Percentiles rank a stretch among this genome's conserved stretches.
Conservation (phyloP, 1,140 invertebrate species). For the Ridgeia piscesae region DNA sequence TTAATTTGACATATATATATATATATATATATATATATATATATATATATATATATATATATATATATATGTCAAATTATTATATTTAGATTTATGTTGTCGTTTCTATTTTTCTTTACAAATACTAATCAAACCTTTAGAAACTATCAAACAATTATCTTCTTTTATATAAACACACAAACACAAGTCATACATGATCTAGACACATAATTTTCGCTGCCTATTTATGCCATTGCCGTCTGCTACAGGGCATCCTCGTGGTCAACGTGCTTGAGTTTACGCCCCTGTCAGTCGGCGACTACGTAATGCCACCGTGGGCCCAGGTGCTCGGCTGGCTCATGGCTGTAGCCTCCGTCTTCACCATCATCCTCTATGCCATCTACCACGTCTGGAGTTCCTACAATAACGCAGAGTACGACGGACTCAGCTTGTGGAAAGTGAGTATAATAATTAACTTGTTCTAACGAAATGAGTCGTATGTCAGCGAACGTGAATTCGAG, state of each 20-base stretch:
- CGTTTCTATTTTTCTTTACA: no score
- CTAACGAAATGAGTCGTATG: no score
- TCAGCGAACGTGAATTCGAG: no score
- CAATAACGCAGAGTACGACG: conserved; percentile 21
- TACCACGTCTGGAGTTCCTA: conserved; percentile 22
- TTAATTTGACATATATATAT: no score
- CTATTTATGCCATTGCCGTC: not conserved
- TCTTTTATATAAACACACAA: not conserved
- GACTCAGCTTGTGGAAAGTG: conserved; percentile 18
- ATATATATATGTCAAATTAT: no score
- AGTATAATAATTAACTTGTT: not conserved
- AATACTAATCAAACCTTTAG: no score
- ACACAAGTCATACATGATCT: not conserved
- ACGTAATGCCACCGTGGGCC: conserved; percentile 24
- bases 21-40: no score
- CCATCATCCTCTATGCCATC: conserved; percentile 11
- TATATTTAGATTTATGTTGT: no score
- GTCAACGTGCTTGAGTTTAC: conserved; percentile 27
- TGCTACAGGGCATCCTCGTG: conserved; percentile 27
- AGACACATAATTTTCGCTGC: not conserved
- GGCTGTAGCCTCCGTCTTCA: conserved; percentile 16
- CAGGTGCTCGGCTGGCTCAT: conserved; percentile 28
- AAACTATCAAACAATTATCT: no score
- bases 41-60: no score
- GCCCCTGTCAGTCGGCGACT: conserved; percentile 20